A percentile compares a stretch with the other conserved stretches of the same genome.
Conservation (phyloP, 2,888 invertebrate genomes). For the Baronia brevicornis region DNA sequence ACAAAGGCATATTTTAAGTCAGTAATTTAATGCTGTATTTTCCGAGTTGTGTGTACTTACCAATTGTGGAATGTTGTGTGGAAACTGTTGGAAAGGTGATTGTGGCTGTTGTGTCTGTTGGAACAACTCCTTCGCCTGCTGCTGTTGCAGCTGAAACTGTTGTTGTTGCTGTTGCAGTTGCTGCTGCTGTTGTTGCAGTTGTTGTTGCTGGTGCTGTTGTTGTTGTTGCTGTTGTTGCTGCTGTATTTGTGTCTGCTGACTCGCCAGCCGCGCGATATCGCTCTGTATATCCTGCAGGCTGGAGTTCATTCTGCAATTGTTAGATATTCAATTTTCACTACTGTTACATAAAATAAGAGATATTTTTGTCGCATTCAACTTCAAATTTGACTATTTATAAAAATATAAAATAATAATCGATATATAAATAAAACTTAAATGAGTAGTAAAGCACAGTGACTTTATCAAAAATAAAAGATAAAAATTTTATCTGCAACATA, state of each 20-base stretch:
- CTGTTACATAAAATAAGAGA: constrained; percentile 10
- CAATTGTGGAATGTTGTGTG: constrained; percentile 71
- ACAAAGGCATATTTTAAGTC: too few species aligned
- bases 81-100: constrained; percentile 63
- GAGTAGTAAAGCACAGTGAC: neutral
- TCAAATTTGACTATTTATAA: neutral
- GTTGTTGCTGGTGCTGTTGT: constrained; percentile 58
- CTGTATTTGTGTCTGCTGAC: constrained; percentile 75
- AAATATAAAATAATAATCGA: constrained; percentile 1
- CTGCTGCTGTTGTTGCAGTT: constrained; percentile 49
- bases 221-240: constrained; percentile 71
- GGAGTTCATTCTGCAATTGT: constrained; percentile 86
- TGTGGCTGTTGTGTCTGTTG: constrained; percentile 44
- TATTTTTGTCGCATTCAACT: too few species aligned
- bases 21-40: too few species aligned
- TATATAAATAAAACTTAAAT: neutral
- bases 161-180: constrained; percentile 71
- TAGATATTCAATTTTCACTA: constrained; percentile 23
- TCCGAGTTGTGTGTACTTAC: constrained; percentile 54
- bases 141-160: constrained; percentile 65
- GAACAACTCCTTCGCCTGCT: constrained; percentile 61
- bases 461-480: too few species aligned
- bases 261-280: constrained; percentile 92
- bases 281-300: constrained; percentile 95
- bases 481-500: too few species aligned